phyloP scores from a whole-genome alignment of 2,113 vertebrate species.

The Alligator sinensis region DNA sequence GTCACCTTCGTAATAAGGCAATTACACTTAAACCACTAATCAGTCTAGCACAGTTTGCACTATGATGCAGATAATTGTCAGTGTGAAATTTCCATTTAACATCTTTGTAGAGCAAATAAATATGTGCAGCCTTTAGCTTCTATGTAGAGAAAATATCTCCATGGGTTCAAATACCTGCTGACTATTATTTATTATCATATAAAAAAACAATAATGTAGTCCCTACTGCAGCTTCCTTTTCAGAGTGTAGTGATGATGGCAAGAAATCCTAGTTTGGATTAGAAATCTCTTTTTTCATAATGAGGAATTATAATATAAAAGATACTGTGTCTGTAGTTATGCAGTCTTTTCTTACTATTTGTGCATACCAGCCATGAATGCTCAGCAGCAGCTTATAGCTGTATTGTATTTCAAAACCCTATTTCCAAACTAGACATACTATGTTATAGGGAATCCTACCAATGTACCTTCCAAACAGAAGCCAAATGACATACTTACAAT shows the following conservation, averaged over 20 bases:
- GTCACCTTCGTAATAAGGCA: slow-evolving; percentile 15
- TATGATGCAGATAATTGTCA: slow-evolving; percentile 59
- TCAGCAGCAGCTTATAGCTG: slow-evolving; percentile 16
- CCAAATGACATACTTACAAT: neutral
- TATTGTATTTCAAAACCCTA: neutral
- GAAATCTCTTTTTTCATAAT: neutral
- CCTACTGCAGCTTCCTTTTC: slow-evolving; percentile 34
- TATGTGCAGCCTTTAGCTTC: slow-evolving; percentile 42
- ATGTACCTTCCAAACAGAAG: neutral
- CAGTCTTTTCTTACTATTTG: neutral
- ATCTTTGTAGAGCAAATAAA: slow-evolving; percentile 56
- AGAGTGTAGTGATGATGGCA: slow-evolving; percentile 11
- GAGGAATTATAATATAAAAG: slow-evolving; percentile 30
- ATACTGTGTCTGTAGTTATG: neutral
- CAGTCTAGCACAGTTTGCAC: slow-evolving; percentile 39
- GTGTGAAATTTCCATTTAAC: slow-evolving; percentile 33
- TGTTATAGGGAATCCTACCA: too few species aligned
- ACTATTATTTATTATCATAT: slow-evolving; percentile 30
- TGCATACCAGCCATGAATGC: neutral
- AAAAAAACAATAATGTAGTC: slow-evolving; percentile 48
- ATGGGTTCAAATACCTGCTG: slow-evolving; percentile 41
- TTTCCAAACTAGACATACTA: neutral
- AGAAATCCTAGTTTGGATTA: slow-evolving; percentile 25
- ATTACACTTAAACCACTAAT: slow-evolving; percentile 41
- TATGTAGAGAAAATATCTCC: slow-evolving; percentile 36